Base-by-base conservation (phyloP, 1,140 invertebrate species). In the Drosophila pallidifrons region DNA sequence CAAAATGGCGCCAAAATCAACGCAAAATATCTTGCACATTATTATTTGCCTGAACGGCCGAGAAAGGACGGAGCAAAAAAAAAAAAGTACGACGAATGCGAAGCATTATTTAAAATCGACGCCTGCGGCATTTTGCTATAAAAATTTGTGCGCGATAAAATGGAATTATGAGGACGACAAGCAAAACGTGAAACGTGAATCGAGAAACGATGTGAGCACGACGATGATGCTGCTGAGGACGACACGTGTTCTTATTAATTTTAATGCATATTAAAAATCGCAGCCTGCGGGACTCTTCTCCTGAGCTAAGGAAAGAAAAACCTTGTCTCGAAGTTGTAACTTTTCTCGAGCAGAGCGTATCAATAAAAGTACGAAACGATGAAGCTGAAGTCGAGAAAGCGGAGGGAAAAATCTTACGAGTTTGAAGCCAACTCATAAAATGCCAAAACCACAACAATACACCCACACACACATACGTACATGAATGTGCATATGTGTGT, bases 231-330 rank as follows among this genome's bases (percentile, higher is more conserved):
- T 41, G 65, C 47, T 65, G 64, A 69, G 58, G 47, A 52, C 66
- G 81, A 89, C 85, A 89, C 85, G 85, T 89, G 85, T 89, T 90
- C 85, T 89, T 89, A 89, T 89, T 89, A 89, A 90, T 89, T 89
- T 89, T 90, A 89, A 89, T 89, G 81, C 86, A 89, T 88, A 88
- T 88, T 88, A 89, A 88, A 88, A 85, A 88, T 83, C 77, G 74
- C 66, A 70, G 69, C 74, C 85, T 54, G 47, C 60, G 60, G 54
- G 46, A 28, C 61, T 55, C 20, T 25, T 3, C 20, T 25, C 20
- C 63, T 8, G 63, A 41, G 35, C 43, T 57, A 15, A 16, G n/a
- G 20, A 25, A 25, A 25, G 20, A 25, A 32, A 51, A 51, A 51
- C 45, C 66, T 69, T 10, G 43, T 52, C 30, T 41, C 15, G 16